Conservation (phyloP, 2,888 invertebrate genomes). For the Athalia rosae region DNA sequence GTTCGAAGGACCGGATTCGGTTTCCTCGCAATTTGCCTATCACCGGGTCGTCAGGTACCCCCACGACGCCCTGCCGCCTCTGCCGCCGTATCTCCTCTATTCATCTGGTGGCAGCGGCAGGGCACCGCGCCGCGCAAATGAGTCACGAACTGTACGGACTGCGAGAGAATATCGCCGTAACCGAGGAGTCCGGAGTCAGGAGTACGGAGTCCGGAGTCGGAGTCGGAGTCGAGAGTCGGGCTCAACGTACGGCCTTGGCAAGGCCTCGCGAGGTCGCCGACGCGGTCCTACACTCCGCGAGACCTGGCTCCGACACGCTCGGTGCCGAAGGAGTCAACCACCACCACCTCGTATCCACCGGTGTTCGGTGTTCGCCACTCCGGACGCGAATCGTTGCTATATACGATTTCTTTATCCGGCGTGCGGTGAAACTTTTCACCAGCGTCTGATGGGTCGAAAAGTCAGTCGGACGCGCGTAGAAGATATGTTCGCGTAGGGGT, state of each 20-base stretch:
- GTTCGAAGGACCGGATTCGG: slow-evolving; percentile 23
- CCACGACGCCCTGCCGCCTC: slow-evolving; percentile 27
- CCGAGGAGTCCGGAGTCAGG: not conserved
- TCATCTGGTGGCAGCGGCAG: slow-evolving; percentile 11
- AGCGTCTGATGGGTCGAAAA: too few species aligned
- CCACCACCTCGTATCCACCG: slow-evolving; percentile 6
- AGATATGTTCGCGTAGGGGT: not conserved
- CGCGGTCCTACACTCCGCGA: slow-evolving; percentile 63
- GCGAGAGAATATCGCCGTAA: slow-evolving; percentile 48
- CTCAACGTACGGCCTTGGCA: slow-evolving; percentile 73
- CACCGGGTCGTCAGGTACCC: slow-evolving; percentile 40
- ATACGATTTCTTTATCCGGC: too few species aligned
- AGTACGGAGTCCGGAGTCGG: too few species aligned
- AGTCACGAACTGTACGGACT: slow-evolving; percentile 65
- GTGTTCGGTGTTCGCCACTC: not conserved
- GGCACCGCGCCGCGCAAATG: slow-evolving; percentile 60
- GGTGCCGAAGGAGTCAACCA: slow-evolving; percentile 17
- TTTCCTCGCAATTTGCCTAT: slow-evolving; percentile 52
- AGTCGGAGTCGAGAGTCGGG: slow-evolving; percentile 56
- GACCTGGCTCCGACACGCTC: slow-evolving; percentile 26
- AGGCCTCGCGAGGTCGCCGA: slow-evolving; percentile 72
- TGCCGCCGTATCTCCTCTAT: slow-evolving; percentile 37
- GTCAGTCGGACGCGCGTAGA: not conserved
- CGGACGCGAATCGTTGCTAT: too few species aligned
- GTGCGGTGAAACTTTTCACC: too few species aligned